phyloP scores from a whole-genome alignment of 2,888 invertebrate genomes.

The Polyploca ridens region DNA sequence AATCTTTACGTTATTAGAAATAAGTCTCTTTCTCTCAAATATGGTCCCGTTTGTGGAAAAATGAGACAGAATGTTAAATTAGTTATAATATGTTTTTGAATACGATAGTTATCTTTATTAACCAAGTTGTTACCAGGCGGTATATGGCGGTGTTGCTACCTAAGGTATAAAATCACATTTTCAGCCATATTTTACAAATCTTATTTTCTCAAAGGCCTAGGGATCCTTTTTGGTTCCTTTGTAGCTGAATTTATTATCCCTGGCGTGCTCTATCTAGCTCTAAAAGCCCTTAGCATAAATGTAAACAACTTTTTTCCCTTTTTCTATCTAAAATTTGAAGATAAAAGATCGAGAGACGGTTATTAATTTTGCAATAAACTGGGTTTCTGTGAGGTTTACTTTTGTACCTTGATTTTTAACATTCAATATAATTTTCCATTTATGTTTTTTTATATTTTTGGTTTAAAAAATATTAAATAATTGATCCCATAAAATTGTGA shows the following conservation, averaged over 20 bases:
- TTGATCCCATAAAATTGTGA: too few species aligned
- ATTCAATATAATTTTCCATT: not conserved
- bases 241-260: constrained; percentile 31
- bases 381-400: not conserved
- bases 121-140: not conserved
- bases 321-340: constrained; percentile 2
- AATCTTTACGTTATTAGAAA: too few species aligned
- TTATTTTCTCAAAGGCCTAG: constrained; percentile 25
- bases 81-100: too few species aligned
- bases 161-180: constrained; percentile 19
- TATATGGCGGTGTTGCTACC: not conserved
- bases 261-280: constrained; percentile 26
- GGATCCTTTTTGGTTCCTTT: constrained; percentile 25
- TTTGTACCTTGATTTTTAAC: not conserved
- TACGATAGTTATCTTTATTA: too few species aligned
- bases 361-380: not conserved
- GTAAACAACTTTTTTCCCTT: constrained; percentile 1
- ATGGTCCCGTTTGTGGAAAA: too few species aligned
- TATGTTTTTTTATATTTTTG: not conserved
- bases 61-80: too few species aligned
- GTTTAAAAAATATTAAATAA: not conserved
- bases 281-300: constrained; percentile 2
- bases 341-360: not conserved
- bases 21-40: too few species aligned
- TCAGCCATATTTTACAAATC: constrained; percentile 27